phyloP scores from a whole-genome alignment of 2,113 vertebrate genomes.

The Bungarus multicinctus region DNA sequence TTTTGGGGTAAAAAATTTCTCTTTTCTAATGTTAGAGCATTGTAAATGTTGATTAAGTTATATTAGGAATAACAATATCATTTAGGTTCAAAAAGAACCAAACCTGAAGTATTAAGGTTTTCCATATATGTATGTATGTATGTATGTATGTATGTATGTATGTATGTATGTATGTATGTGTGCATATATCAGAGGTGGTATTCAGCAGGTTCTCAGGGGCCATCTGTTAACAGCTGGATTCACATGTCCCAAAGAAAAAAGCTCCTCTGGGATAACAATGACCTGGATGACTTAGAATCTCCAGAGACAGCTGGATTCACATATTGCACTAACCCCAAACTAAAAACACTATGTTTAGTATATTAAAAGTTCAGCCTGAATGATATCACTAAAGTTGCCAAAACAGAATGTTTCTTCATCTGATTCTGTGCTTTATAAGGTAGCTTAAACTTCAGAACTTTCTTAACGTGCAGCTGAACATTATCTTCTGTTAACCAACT shows the following conservation, averaged over 20 bases:
- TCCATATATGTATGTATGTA: neutral
- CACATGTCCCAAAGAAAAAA: neutral
- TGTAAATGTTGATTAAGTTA: neutral
- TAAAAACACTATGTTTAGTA: neutral
- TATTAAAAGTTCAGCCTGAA: neutral
- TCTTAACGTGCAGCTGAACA: neutral
- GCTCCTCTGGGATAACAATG: too few relatives aligned
- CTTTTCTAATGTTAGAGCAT: neutral
- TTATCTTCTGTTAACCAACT: neutral
- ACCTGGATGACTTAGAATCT: too few relatives aligned
- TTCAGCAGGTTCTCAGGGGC: neutral
- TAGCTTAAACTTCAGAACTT: neutral
- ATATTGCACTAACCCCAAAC: neutral
- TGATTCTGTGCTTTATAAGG: neutral
- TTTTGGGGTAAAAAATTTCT: neutral
- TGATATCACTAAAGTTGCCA: neutral
- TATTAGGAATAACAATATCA: neutral
- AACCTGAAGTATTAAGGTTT: neutral
- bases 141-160: too few relatives aligned
- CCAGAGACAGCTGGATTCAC: neutral
- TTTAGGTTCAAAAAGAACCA: neutral
- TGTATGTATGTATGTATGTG: too few relatives aligned
- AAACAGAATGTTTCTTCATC: neutral
- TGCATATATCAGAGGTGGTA: too few relatives aligned
- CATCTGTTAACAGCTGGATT: neutral